Percentiles rank a stretch among this genome's conserved stretches.
phyloP scores from a whole-genome alignment of 2,888 invertebrate species.

The Aquatica leii region DNA sequence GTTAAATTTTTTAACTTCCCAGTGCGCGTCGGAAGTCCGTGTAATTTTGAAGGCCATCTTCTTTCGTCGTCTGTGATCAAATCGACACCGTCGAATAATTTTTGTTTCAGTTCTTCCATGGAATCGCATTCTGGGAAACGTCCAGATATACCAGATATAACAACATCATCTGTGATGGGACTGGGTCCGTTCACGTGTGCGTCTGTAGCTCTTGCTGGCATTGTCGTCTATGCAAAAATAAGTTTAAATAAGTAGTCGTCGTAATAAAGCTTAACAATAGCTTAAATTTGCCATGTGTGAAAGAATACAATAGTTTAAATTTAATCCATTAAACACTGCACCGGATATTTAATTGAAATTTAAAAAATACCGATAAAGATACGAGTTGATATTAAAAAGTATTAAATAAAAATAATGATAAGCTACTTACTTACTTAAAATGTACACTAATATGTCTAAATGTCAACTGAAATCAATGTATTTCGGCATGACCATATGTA shows the following conservation, averaged over 20 bases:
- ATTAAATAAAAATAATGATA: not conserved
- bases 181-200: slow-evolving; percentile 57
- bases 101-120: slow-evolving; percentile 91
- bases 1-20: slow-evolving; percentile 85
- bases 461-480: slow-evolving; percentile 15
- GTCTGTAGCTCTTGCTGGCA: slow-evolving; percentile 70
- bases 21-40: slow-evolving; percentile 80
- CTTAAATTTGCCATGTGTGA: not conserved
- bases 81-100: slow-evolving; percentile 90
- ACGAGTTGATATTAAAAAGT: too few relatives aligned
- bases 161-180: slow-evolving; percentile 70
- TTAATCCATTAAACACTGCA: not conserved
- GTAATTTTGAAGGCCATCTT: slow-evolving; percentile 85
- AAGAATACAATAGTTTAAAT: not conserved
- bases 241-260: not conserved
- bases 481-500: slow-evolving; percentile 1
- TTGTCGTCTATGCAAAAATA: slow-evolving; percentile 53
- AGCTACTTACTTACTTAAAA: not conserved
- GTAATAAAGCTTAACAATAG: not conserved
- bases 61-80: slow-evolving; percentile 92
- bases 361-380: not conserved
- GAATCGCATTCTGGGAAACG: slow-evolving; percentile 90
- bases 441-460: not conserved
- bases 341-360: slow-evolving; percentile 4
- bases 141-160: slow-evolving; percentile 85